phyloP scores from a whole-genome alignment of 2,113 vertebrate genomes.

The Toxotes chatareus region DNA sequence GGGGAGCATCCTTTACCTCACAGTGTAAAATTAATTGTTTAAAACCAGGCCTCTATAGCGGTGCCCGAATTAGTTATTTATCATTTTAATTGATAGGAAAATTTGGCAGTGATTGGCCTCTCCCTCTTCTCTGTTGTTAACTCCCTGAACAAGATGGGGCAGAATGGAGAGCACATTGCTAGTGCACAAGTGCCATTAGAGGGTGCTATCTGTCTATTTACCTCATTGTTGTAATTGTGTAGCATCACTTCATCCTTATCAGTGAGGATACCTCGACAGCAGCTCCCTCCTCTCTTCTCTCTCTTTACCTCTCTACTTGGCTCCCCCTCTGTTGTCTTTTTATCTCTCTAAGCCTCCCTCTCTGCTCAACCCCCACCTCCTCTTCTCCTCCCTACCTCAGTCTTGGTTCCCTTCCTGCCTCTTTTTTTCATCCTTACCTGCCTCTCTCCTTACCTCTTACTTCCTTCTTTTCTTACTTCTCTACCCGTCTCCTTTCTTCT shows the following conservation, averaged over 20 bases:
- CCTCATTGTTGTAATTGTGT: conserved; percentile 39
- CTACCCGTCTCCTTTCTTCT: conserved; percentile 40
- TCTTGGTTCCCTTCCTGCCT: conserved; percentile 17
- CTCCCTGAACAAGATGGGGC: conserved; percentile 45
- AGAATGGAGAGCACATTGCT: conserved; percentile 32
- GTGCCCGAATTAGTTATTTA: neutral
- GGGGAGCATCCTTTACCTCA: neutral
- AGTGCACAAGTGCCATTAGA: conserved; percentile 60
- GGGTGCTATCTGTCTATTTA: conserved; percentile 71
- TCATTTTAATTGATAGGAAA: conserved; percentile 30
- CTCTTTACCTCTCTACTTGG: conserved; percentile 50
- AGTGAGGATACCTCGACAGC: conserved; percentile 51
- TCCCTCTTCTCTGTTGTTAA: conserved; percentile 43
- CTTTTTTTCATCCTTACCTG: conserved; percentile 13
- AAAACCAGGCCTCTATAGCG: neutral
- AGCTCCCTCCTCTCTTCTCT: conserved; percentile 48
- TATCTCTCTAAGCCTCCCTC: conserved; percentile 9
- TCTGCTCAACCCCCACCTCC: conserved; percentile 28
- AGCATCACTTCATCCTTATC: conserved; percentile 56
- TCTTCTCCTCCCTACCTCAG: conserved; percentile 40
- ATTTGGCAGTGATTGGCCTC: conserved; percentile 1
- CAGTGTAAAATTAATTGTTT: conserved; percentile 1
- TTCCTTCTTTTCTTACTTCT: conserved; percentile 5
- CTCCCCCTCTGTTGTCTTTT: conserved; percentile 36
- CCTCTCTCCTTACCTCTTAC: conserved; percentile 12